Evolutionary conservation across 2,797 vertebrate species (phyloP), one percentile per base, ranked within the genome.

Genomic region (Acipenser transmontanus): DNA sequence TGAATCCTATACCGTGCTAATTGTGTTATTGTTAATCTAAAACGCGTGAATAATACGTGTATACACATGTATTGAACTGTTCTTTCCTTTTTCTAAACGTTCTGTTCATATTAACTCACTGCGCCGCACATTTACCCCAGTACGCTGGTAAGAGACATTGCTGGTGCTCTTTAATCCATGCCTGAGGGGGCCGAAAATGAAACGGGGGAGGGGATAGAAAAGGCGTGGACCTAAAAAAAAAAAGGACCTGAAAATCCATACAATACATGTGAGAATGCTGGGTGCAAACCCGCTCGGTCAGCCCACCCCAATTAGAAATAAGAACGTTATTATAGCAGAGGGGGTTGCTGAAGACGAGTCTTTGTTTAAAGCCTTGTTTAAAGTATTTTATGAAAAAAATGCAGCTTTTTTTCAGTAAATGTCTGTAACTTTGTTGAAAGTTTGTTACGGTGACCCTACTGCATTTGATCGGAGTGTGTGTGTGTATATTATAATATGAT

Each of bases 91-190:
- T 34, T 34, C 34, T 34, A 4, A 3, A 57, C 61, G 65, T 67
- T 70, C 65, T 66, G 77, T 72, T 76, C 77, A 79, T 75, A 74
- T 81, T 73, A 74, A 73, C 82, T 80, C 76, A 13, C 72, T 77
- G 77, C 20, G 79, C 34, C 34, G 74, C 73, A 68, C 74, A 71
- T 81, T 83, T 81, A 78, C 69, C 76, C 83, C 88, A 88, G 88
- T 77, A 79, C 82, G 81, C 82, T 90, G 87, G 88, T 88, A 86
- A 89, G 77, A 76, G 78, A 77, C 89, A 89, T 88, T 88, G 85
- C 88, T 87, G 87, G 88, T 85, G 82, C 76, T 77, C 79, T 78
- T 80, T 87, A 87, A 87, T 87, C 85, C 85, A 20, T 86, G 87
- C 88, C 92, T 81, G 84, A 81, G 81, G 89, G 84, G 84, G 84